A percentile compares a stretch with the other conserved stretches of the same genome.
Evolutionary conservation across 2,797 vertebrate species (phyloP).

Genomic region (Pempheris klunzingeri): DNA sequence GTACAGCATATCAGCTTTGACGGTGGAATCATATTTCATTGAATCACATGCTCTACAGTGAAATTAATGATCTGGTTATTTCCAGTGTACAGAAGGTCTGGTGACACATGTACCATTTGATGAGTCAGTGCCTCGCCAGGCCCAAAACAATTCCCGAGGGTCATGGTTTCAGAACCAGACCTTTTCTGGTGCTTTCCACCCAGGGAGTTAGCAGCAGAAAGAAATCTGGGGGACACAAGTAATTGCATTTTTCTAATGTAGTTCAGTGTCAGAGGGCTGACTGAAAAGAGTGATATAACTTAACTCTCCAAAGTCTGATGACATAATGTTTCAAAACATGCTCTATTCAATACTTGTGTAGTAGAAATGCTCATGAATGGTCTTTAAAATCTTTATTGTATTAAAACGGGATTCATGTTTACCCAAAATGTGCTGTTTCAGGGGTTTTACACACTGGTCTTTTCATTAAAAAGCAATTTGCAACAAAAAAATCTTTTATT

Average conservation of each 20-base stretch:
- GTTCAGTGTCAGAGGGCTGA: not conserved
- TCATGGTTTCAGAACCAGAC: not conserved
- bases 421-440: not conserved
- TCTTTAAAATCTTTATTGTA: not conserved
- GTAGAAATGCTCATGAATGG: no score
- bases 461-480: not conserved
- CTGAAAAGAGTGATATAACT: not conserved
- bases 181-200: not conserved
- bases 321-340: not conserved
- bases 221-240: not conserved
- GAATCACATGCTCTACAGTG: not conserved
- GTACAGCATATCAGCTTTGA: constrained; percentile 14
- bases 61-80: not conserved
- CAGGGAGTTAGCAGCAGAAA: not conserved
- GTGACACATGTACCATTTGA: no score
- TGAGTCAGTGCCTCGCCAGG: no score
- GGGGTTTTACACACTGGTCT: not conserved
- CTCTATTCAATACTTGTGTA: no score
- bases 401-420: not conserved
- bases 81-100: not conserved
- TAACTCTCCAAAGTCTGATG: no score
- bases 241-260: not conserved
- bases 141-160: no score
- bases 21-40: constrained; percentile 12
- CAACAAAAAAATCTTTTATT: not conserved